A percentile compares a stretch with the other conserved stretches of the same genome.
Conservation (phyloP, 2,888 invertebrate genomes). For the Pasiphila rectangulata region DNA sequence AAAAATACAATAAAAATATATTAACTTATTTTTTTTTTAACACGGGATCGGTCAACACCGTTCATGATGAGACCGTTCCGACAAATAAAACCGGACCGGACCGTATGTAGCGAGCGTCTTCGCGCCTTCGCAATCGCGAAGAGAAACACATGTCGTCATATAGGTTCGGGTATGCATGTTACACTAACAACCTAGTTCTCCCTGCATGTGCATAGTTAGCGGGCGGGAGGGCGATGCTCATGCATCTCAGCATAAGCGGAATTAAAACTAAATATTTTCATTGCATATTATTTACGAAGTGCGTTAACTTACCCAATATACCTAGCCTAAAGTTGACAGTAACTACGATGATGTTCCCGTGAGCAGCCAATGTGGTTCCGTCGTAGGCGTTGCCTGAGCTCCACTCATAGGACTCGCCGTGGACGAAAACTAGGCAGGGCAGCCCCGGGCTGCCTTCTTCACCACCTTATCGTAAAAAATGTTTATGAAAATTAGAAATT, state of each 20-base stretch:
- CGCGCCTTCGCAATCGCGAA: no score
- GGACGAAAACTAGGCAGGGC: conserved; percentile 93
- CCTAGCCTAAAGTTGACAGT: conserved; percentile 96
- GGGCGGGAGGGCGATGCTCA: background rate
- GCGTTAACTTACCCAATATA: conserved; percentile 88
- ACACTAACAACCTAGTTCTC: no score
- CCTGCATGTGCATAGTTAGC: no score
- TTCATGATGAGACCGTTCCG: no score
- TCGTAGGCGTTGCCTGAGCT: conserved; percentile 98
- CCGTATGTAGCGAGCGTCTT: no score
- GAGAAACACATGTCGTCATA: no score
- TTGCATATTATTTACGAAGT: no score
- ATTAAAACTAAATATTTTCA: background rate
- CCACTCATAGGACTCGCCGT: conserved; percentile 98
- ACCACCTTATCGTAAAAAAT: conserved; percentile 39
- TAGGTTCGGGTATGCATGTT: no score
- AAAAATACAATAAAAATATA: no score
- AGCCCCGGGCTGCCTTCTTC: conserved; percentile 79
- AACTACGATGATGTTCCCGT: conserved; percentile 93
- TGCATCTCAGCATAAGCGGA: background rate
- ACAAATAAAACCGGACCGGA: no score
- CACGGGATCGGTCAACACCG: no score
- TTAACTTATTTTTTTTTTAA: no score
- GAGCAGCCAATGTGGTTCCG: conserved; percentile 95
- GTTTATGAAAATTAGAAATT: background rate